Base-by-base conservation (phyloP, 2,797 vertebrate species). In the Alfaro cultratus region DNA sequence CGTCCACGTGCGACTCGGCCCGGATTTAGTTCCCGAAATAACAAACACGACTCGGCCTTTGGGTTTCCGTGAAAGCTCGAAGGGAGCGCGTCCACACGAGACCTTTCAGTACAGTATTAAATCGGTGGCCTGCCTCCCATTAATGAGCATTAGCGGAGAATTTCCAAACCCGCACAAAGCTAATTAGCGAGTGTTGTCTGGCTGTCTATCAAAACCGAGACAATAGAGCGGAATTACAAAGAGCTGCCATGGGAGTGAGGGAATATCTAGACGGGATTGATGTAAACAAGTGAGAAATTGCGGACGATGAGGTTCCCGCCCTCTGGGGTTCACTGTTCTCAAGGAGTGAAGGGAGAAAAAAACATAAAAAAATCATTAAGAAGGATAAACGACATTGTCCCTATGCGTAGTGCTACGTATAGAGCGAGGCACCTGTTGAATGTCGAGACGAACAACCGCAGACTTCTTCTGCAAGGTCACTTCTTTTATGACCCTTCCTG, bases 151-250 rank as follows among this genome's bases (percentile, higher is more conserved):
- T 86, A 89, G 84, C 71, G 31, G 85, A 85, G 71, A 83, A 88
- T 82, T 87, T 91, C 82, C 87, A 83, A 39, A 73, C 78, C 81
- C 18, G 41, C 82, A 83, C 84, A 64, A 80, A 49, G 81, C 83
- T 93, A 94, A 94, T 95, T 94, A 92, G 77, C 23, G 47, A 75
- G 85, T 73, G 77, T 78, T 75, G 71, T 81, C 82, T 15, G 71
- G 72, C 90, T 93, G 93, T 90, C 92, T 83, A 84, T 94, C 91
- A 94, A 81, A 86, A 76, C 64, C 12, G 64, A 53, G 79, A 90
- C 83, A 88, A 88, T 49, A 81, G 87, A 81, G 82, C 64, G 1
- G 82, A 88, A 80, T 85, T 78, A 83, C 84, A 91, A 83, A 84
- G 82, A 64, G 85, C 75, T 80, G 83, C 82, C 80, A 39, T 83